phyloP scores from a whole-genome alignment of 2,888 invertebrate genomes.

The Thysanoteuthis rhombus region DNA sequence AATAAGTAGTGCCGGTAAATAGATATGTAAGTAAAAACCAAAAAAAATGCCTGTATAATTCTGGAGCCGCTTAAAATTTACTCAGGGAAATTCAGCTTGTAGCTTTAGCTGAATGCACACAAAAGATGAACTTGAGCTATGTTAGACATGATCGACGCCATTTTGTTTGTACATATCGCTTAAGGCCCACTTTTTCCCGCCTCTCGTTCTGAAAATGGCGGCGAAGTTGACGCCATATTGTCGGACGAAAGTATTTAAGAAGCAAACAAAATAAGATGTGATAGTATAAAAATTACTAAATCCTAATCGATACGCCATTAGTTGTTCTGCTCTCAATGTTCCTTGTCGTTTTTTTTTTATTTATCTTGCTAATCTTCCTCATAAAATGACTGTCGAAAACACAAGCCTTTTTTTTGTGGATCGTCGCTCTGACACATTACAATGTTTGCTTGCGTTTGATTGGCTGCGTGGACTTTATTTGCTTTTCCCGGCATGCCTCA shows the following conservation, averaged over 20 bases:
- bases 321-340: neutral
- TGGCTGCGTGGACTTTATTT: neutral
- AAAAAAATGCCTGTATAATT: neutral
- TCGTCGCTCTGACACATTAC: neutral
- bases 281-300: neutral
- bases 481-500: neutral
- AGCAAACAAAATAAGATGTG: neutral
- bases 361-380: neutral
- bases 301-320: neutral
- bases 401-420: neutral
- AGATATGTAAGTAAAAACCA: neutral
- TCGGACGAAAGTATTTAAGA: neutral
- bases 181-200: neutral
- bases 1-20: neutral
- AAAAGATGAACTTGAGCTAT: neutral
- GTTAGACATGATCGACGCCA: constrained; percentile 12
- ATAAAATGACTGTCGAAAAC: neutral
- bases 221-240: neutral
- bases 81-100: neutral
- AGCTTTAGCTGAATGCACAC: neutral
- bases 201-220: neutral
- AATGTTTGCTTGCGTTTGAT: neutral
- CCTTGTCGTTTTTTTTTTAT: neutral
- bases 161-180: neutral
- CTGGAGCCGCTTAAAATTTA: neutral